Evolutionary conservation across 2,113 vertebrate genomes (phyloP).

Genomic region (Cololabis saira): DNA sequence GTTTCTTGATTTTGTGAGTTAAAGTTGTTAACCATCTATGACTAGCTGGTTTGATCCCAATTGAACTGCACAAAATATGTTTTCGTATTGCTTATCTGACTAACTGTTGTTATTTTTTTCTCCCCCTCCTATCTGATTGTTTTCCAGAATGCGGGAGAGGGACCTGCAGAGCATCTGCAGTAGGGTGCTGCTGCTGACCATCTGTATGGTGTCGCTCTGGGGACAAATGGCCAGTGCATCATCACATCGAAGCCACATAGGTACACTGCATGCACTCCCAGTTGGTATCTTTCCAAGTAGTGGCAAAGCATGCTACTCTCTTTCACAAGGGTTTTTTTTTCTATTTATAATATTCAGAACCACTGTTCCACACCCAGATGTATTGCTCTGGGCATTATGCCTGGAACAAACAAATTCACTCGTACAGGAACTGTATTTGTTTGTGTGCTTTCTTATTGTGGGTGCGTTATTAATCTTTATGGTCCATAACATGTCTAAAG

Average conservation of each 20-base stretch:
- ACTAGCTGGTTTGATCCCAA: conserved; percentile 24
- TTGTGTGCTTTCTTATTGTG: too few species aligned
- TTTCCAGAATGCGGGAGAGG: conserved; percentile 87
- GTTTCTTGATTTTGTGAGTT: conserved; percentile 44
- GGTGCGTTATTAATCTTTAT: too few species aligned
- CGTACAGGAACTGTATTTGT: too few species aligned
- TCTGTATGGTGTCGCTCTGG: conserved; percentile 89
- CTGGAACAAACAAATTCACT: background rate
- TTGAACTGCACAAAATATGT: conserved; percentile 2
- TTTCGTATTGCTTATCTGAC: conserved; percentile 24
- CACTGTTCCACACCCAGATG: conserved; percentile 8
- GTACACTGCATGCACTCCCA: conserved; percentile 65
- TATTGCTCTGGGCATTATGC: conserved; percentile 7
- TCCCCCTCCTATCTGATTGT: background rate
- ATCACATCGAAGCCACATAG: conserved; percentile 89
- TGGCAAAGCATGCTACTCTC: background rate
- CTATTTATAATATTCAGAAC: conserved; percentile 19
- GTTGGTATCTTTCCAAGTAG: background rate
- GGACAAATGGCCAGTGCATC: conserved; percentile 87
- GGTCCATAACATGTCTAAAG: background rate
- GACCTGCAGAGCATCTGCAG: conserved; percentile 86
- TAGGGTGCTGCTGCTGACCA: conserved; percentile 86
- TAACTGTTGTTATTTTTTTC: conserved; percentile 10
- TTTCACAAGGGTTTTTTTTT: conserved; percentile 1
- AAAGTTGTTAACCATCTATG: conserved; percentile 50